Conservation (phyloP, 1,140 invertebrate species). For the Ectropis grisescens region DNA sequence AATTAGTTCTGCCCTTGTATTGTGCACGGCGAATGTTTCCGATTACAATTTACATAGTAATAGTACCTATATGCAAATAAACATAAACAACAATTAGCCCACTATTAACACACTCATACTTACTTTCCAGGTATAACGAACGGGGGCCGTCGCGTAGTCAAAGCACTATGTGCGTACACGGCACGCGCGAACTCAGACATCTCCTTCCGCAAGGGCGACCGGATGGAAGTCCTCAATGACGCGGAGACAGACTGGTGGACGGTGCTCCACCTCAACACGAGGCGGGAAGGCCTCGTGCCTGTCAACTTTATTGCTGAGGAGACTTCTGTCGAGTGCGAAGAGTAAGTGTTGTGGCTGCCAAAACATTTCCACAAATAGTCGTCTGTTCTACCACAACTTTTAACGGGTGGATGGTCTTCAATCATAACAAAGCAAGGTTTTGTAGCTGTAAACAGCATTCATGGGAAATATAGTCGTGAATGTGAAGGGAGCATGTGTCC, state of each 20-base stretch:
- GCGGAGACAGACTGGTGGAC: constrained; percentile 95
- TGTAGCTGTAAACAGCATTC: no score
- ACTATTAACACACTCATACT: no score
- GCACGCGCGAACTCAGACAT: constrained; percentile 92
- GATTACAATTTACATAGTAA: no score
- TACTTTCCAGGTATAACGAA: constrained; percentile 54
- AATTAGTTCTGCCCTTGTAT: no score
- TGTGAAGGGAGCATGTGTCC: no score
- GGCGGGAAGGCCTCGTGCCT: constrained; percentile 90
- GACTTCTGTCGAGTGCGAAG: constrained; percentile 94
- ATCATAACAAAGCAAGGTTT: no score
- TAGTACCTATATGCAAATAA: no score
- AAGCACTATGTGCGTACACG: constrained; percentile 92
- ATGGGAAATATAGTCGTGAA: no score
- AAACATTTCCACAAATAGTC: background rate
- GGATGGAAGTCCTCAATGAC: constrained; percentile 91
- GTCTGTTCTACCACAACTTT: no score
- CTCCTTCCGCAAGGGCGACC: constrained; percentile 92
- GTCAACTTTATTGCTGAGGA: constrained; percentile 95
- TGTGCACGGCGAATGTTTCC: no score
- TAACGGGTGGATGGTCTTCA: no score
- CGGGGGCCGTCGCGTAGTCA: constrained; percentile 78
- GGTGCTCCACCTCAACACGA: constrained; percentile 87
- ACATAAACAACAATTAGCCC: no score
- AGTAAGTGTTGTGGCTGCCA: constrained; percentile 82